phyloP scores from a whole-genome alignment of 1,140 invertebrate species.

The Danaus melanippus region DNA sequence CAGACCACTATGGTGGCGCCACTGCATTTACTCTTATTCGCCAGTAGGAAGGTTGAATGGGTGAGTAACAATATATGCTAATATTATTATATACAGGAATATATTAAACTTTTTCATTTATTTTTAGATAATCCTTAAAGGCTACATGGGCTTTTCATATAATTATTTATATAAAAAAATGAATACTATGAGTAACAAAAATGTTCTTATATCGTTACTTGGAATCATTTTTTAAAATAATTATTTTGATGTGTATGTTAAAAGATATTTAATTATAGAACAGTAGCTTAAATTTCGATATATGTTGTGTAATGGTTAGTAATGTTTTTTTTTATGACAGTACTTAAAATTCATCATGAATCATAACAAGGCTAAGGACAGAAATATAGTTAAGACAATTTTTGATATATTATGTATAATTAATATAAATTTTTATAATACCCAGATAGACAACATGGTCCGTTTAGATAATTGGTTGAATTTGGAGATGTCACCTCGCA shows the following conservation, averaged over 20 bases:
- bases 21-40: slow-evolving; percentile 94
- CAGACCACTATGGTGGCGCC: slow-evolving; percentile 98
- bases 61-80: slow-evolving; percentile 34
- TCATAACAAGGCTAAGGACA: too few species aligned
- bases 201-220: too few species aligned
- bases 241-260: not conserved
- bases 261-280: not conserved
- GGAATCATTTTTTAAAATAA: too few species aligned
- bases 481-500: slow-evolving; percentile 84
- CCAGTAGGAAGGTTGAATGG: slow-evolving; percentile 87
- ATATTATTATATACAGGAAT: not conserved
- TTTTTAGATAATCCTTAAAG: too few species aligned
- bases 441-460: slow-evolving; percentile 77
- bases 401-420: too few species aligned
- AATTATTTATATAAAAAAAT: too few species aligned
- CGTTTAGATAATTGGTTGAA: slow-evolving; percentile 94
- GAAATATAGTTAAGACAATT: too few species aligned
- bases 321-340: too few species aligned
- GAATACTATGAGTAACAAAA: too few species aligned
- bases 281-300: not conserved
- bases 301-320: not conserved
- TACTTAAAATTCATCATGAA: too few species aligned
- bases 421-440: slow-evolving; percentile 18
- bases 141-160: too few species aligned
- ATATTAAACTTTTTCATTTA: too few species aligned